phyloP scores from a whole-genome alignment of 2,113 vertebrate species.

The Myrmecobius fasciatus region DNA sequence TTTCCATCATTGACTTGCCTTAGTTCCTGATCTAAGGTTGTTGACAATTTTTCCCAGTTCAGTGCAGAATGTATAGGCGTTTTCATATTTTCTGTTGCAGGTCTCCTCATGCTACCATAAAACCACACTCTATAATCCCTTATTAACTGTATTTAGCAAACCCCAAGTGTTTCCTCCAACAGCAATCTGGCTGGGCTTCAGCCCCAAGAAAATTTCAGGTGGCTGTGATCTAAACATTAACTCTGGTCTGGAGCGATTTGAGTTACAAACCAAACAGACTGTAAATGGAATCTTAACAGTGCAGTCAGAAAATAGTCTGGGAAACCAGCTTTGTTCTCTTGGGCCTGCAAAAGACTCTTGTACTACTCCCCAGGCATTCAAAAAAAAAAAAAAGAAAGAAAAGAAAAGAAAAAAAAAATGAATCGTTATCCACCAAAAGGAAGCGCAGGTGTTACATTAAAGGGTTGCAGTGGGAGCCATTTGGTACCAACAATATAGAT shows the following conservation, averaged over 20 bases:
- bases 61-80: conserved; percentile 62
- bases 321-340: conserved; percentile 78
- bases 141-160: conserved; percentile 82
- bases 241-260: conserved; percentile 75
- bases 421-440: conserved; percentile 67
- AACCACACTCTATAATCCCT: conserved; percentile 78
- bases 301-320: conserved; percentile 71
- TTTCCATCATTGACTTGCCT: conserved; percentile 48
- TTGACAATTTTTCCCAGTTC: conserved; percentile 35
- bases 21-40: conserved; percentile 26
- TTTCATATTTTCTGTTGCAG: conserved; percentile 74
- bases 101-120: conserved; percentile 72
- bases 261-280: conserved; percentile 81
- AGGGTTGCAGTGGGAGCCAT: conserved; percentile 75
- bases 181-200: conserved; percentile 75
- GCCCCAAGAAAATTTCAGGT: conserved; percentile 80
- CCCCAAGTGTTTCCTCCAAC: conserved; percentile 80
- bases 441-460: conserved; percentile 80
- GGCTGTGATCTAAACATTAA: conserved; percentile 80
- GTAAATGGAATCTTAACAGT: conserved; percentile 75
- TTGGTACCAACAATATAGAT: conserved; percentile 75
- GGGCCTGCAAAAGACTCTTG: conserved; percentile 75
- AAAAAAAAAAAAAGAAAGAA: conserved; percentile 47
- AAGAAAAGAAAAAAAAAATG: not conserved
- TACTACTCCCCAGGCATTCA: conserved; percentile 65